Base-by-base conservation (phyloP, 2,113 vertebrate species). In the Coreoperca whiteheadi region DNA sequence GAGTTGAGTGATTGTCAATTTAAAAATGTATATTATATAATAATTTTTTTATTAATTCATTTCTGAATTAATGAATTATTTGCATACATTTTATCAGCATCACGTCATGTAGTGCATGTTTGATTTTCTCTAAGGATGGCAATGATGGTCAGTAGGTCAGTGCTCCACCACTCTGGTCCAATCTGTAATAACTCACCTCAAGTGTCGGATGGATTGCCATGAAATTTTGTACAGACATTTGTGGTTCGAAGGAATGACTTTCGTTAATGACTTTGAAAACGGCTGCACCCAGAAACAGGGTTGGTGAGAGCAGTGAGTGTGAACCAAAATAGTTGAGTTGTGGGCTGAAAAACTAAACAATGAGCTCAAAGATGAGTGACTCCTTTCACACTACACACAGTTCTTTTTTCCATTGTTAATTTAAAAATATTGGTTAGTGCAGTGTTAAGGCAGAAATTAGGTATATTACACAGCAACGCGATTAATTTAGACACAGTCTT, bases 361-460 rank as follows among this genome's bases (percentile, higher is more conserved):
- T 39, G 43, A 74, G 28, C 14, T 63, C 28, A 23, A 8, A 18
- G 54, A 73, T 16, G 1, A 46, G 10, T 30, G 25, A 60, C 56
- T 37, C 39, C 20, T 74, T 48, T 48, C 30, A 16, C 30, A 34
- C 50, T 50, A 50, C 28, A 60, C 28, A 30, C n/a, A 71, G 3
- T 30, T 28, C 6, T 23, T 34, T 50, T 53, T 18, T 14, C 37
- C 60, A 41, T 7, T 8, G 32, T 21, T 21, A 41, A 20, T 43
- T 28, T 5, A 14, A 75, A 75, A 69, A 28, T 53, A 57, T 53
- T 73, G 51, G 30, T 60, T 23, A 21, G 16, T 39, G 34, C 18
- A 66, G 67, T 37, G 74, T 83, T 81, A 68, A 64, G 51, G 73
- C 23, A 46, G 30, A 41, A 34, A 71, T 69, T 12, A 32, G 25